Evolutionary conservation across 1,140 invertebrate genomes (phyloP).

Genomic region (Meloidogyne exigua): DNA sequence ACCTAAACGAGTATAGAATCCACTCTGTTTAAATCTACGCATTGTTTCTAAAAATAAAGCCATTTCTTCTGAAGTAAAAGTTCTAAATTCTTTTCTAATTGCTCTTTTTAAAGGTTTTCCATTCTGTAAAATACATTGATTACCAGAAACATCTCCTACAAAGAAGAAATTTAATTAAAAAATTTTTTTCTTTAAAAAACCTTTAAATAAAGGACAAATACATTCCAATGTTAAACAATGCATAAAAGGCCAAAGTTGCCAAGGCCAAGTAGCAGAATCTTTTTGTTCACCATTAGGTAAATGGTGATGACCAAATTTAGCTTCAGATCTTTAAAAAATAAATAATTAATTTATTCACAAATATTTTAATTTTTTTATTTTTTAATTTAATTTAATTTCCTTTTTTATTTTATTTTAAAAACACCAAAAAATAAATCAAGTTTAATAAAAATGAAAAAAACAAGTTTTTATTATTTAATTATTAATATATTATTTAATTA

Average conservation of each 20-base stretch:
- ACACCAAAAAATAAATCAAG: too few species aligned
- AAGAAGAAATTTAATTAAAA: constrained; percentile 10
- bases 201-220: constrained; percentile 44
- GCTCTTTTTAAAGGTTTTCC: constrained; percentile 52
- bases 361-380: not conserved
- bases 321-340: constrained; percentile 1
- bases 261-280: constrained; percentile 40
- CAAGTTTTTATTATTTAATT: too few species aligned
- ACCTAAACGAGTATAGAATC: constrained; percentile 48
- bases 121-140: constrained; percentile 47
- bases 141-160: constrained; percentile 23
- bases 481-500: too few species aligned
- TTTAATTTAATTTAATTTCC: too few species aligned
- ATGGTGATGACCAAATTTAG: constrained; percentile 37
- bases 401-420: too few species aligned
- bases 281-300: constrained; percentile 35
- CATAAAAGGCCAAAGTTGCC: constrained; percentile 39
- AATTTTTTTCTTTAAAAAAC: constrained; percentile 16
- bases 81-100: constrained; percentile 65
- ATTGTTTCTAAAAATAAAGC: constrained; percentile 46
- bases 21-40: constrained; percentile 49
- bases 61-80: constrained; percentile 63
- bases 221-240: constrained; percentile 54
- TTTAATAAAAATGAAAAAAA: too few species aligned
- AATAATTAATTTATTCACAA: too few species aligned